Evolutionary conservation across 2,888 invertebrate species (phyloP).

Genomic region (Tryphoninae sp.): DNA sequence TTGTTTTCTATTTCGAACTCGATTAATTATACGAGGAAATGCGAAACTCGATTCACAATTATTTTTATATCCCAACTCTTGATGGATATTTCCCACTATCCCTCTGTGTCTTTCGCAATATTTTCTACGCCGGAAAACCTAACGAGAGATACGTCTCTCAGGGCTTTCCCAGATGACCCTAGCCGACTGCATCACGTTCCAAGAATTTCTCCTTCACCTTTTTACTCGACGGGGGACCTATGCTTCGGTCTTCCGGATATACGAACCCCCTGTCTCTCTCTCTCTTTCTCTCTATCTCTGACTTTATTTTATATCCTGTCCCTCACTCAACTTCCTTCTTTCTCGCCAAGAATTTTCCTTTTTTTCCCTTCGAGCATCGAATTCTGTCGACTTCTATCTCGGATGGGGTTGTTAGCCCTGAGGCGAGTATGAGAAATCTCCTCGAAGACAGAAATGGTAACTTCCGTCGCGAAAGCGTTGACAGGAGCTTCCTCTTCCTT

Average conservation of each 20-base stretch:
- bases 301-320: conserved; percentile 1
- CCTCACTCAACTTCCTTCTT: not conserved
- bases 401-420: not conserved
- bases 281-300: not conserved
- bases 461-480: conserved; percentile 21
- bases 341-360: not conserved
- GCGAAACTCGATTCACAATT: conserved; percentile 31
- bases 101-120: conserved; percentile 5
- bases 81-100: conserved; percentile 8
- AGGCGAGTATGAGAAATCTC: conserved; percentile 28
- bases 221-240: conserved; percentile 11
- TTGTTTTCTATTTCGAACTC: conserved; percentile 21
- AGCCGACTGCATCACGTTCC: conserved; percentile 35
- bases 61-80: not conserved
- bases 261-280: not conserved
- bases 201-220: conserved; percentile 42
- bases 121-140: conserved; percentile 30
- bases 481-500: conserved; percentile 15
- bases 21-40: conserved; percentile 42
- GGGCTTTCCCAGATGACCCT: conserved; percentile 28
- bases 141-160: conserved; percentile 36
- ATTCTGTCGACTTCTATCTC: conserved; percentile 14
- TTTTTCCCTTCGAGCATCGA: not conserved
- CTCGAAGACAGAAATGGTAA: conserved; percentile 11
- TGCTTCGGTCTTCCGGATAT: not conserved